Percentiles rank a stretch among this genome's conserved stretches.
Conservation (phyloP, 2,113 vertebrate genomes). For the Stictonetta naevosa region DNA sequence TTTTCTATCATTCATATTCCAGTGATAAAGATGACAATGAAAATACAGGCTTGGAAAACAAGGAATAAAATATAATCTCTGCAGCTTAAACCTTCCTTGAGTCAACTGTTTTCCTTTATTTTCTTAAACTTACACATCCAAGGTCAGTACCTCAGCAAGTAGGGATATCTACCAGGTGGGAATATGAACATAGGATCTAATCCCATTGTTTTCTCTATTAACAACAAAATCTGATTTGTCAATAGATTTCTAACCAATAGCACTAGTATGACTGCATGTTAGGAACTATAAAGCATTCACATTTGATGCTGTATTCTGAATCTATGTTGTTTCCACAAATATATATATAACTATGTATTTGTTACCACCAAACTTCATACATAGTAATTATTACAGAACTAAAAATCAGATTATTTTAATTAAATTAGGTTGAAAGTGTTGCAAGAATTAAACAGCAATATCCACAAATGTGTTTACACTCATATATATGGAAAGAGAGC, state of each 20-base stretch:
- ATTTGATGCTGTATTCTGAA: neutral
- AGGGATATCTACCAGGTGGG: neutral
- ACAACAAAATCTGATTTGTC: neutral
- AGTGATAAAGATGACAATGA: neutral
- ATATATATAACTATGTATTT: neutral
- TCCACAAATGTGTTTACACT: neutral
- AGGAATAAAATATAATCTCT: neutral
- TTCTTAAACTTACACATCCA: neutral
- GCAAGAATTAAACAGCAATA: neutral
- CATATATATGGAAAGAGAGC: neutral
- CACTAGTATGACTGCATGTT: accelerated
- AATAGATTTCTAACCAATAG: neutral
- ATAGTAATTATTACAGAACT: neutral
- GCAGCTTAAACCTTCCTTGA: neutral
- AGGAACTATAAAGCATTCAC: neutral
- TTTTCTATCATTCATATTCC: neutral
- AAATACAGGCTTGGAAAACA: neutral
- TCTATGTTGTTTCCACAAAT: neutral
- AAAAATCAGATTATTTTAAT: neutral
- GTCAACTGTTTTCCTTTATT: accelerated
- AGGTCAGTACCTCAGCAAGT: neutral
- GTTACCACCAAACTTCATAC: neutral
- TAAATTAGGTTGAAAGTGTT: neutral
- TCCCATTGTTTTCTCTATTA: neutral
- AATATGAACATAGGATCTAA: neutral